Evolutionary conservation across 2,113 vertebrate species (phyloP).

Genomic region (Strix uralensis): DNA sequence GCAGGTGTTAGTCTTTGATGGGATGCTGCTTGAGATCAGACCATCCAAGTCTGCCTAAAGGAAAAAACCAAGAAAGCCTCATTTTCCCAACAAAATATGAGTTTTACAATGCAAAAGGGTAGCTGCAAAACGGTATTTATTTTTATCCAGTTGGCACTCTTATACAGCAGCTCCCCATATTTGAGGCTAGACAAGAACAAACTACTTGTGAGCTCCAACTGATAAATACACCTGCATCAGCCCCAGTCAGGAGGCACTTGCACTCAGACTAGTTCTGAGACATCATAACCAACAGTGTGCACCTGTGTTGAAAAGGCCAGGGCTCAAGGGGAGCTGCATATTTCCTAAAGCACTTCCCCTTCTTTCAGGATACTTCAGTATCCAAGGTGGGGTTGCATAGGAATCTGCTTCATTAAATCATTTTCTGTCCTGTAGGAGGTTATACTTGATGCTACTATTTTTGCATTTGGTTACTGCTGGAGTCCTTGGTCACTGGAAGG

Average conservation of each 20-base stretch:
- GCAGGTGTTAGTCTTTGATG: neutral
- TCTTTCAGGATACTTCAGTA: neutral
- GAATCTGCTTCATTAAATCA: neutral
- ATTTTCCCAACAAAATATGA: neutral
- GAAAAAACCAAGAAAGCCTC: neutral
- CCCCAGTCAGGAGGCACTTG: too few species aligned
- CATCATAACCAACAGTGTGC: neutral
- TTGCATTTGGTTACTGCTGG: neutral
- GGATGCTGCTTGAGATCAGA: neutral
- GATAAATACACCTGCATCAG: neutral
- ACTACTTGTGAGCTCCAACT: neutral
- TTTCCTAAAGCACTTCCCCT: neutral
- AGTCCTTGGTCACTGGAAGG: neutral
- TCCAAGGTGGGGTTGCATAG: neutral
- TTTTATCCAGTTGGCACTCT: neutral
- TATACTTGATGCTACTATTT: neutral
- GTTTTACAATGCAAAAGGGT: neutral
- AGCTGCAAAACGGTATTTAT: neutral
- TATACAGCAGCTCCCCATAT: neutral
- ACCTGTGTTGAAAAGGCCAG: neutral
- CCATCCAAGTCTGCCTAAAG: neutral
- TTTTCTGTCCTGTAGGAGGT: neutral
- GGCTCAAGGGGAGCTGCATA: neutral
- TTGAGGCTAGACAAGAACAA: neutral
- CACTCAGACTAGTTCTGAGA: neutral